Percentiles rank a stretch among this genome's conserved stretches.
Evolutionary conservation across 2,113 vertebrate genomes (phyloP).

Genomic region (Piliocolobus tephrosceles): DNA sequence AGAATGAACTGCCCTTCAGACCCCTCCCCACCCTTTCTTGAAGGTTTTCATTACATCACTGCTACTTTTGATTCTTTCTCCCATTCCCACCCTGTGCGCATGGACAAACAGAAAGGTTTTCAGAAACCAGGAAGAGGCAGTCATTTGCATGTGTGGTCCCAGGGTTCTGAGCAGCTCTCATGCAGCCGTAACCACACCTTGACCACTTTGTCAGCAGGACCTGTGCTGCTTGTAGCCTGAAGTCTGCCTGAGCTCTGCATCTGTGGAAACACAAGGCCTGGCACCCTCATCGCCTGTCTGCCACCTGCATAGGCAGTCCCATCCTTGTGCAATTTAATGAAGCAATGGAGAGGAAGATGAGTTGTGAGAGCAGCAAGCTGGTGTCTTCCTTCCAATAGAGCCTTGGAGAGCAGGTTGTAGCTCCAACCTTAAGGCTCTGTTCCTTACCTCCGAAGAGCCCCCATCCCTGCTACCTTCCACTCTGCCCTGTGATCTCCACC

Average conservation of each 20-base stretch:
- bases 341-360: neutral
- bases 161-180: slow-evolving; percentile 41
- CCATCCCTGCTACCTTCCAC: rapidly evolving
- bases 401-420: neutral
- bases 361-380: rapidly evolving
- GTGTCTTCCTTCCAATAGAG: neutral
- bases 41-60: slow-evolving; percentile 72
- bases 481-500: neutral
- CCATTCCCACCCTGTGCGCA: slow-evolving; percentile 67
- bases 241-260: neutral
- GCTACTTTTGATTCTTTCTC: slow-evolving; percentile 47
- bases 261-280: neutral
- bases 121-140: slow-evolving; percentile 68
- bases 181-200: slow-evolving; percentile 46
- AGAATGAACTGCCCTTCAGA: neutral
- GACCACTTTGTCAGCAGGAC: slow-evolving; percentile 53
- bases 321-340: neutral
- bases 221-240: slow-evolving; percentile 19
- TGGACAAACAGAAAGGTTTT: slow-evolving; percentile 71
- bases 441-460: neutral
- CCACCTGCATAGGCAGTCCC: neutral
- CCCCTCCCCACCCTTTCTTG: neutral
- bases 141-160: slow-evolving; percentile 66
- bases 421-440: rapidly evolving
- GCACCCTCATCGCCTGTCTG: neutral